Percentiles rank a stretch among this genome's conserved stretches.
These are phyloP conservation scores for Eudyptes chrysolophus DNA, from an alignment of 2,113 vertebrate genomes.

Conservation along the genomic window DNA sequence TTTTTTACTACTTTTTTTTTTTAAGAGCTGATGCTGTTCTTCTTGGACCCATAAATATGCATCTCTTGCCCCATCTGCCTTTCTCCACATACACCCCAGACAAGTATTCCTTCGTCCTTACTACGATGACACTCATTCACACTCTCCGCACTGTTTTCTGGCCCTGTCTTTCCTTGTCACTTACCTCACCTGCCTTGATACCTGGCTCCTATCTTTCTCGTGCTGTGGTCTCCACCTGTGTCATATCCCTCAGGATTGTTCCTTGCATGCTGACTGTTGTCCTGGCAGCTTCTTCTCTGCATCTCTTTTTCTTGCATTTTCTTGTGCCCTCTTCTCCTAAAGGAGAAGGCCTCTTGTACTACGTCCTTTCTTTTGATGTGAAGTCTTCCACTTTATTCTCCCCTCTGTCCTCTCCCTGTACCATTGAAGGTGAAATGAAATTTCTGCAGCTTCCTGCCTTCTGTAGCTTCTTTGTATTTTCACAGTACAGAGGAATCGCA, in stretches of 20 bases:
- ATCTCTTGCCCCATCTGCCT: background rate
- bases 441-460: background rate
- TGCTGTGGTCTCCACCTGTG: background rate
- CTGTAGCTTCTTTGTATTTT: background rate
- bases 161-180: background rate
- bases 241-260: background rate
- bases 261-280: background rate
- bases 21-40: background rate
- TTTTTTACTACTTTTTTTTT: background rate
- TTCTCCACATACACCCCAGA: rapidly evolving
- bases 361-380: background rate
- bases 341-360: background rate
- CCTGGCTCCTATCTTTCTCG: background rate
- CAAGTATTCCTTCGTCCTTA: background rate
- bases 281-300: background rate
- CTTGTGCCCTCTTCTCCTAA: background rate
- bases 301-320: background rate
- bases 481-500: background rate
- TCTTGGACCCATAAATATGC: background rate
- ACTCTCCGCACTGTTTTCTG: background rate
- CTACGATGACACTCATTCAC: rapidly evolving
- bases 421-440: background rate
- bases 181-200: background rate
- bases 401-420: background rate
- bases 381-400: background rate